Evolutionary conservation across 2,113 vertebrate genomes (phyloP).

Genomic region (Theristicus caerulescens): DNA sequence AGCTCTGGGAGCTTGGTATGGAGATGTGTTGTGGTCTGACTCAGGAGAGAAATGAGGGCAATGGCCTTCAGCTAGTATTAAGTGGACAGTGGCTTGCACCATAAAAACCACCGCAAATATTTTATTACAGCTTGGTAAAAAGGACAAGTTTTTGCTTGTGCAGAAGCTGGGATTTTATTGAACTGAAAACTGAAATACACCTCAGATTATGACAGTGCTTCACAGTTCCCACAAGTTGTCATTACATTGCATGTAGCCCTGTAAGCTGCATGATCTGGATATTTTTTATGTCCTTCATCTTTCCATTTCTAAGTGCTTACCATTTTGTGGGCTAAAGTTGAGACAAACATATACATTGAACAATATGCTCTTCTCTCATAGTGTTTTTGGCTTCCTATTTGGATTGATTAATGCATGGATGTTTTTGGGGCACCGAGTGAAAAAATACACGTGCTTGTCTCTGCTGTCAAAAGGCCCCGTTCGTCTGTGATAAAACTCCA

Average conservation of each 20-base stretch:
- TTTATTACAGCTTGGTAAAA: not conserved
- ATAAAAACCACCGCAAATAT: not conserved
- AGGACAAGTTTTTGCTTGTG: not conserved
- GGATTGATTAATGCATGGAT: not conserved
- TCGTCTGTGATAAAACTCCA: not conserved
- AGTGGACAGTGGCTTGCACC: not conserved
- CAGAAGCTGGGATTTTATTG: not conserved
- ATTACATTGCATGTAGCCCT: not conserved
- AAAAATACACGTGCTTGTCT: not conserved
- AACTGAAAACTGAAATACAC: not conserved
- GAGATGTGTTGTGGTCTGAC: not conserved
- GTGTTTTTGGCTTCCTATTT: not conserved
- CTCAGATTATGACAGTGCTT: not conserved
- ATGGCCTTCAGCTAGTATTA: not conserved
- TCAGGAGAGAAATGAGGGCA: not conserved
- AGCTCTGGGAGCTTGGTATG: not conserved
- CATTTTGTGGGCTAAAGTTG: not conserved
- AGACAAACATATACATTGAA: not conserved
- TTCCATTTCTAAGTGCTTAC: not conserved
- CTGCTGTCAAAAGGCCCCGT: not conserved
- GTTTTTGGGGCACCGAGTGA: rapidly evolving
- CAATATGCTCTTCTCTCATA: not conserved
- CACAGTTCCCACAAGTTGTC: not conserved
- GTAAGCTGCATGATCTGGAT: not conserved
- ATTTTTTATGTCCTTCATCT: not conserved